phyloP scores from a whole-genome alignment of 2,888 invertebrate genomes.

The Thyatira batis region DNA sequence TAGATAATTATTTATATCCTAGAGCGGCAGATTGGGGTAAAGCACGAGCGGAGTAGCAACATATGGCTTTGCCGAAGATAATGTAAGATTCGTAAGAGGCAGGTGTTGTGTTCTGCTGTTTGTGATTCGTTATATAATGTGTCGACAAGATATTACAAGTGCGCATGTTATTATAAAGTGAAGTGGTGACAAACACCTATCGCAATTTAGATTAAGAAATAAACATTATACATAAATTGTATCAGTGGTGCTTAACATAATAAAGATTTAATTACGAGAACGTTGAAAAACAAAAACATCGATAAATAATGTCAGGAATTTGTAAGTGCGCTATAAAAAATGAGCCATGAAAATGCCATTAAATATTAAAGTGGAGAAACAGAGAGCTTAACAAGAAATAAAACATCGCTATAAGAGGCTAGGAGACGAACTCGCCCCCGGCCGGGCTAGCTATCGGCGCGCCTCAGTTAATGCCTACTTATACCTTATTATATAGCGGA shows the following conservation, averaged over 20 bases:
- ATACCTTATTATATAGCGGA: constrained; percentile 83
- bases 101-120: constrained; percentile 43
- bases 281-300: constrained; percentile 58
- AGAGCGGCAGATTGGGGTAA: constrained; percentile 44
- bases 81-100: constrained; percentile 46
- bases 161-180: background rate
- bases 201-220: background rate
- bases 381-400: constrained; percentile 83
- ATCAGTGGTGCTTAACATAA: background rate
- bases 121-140: constrained; percentile 26
- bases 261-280: constrained; percentile 8
- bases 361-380: constrained; percentile 83
- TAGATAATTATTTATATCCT: constrained; percentile 60
- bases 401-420: constrained; percentile 80
- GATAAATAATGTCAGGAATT: constrained; percentile 74
- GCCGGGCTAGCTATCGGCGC: constrained; percentile 78
- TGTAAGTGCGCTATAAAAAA: constrained; percentile 80
- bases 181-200: background rate
- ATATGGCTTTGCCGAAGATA: constrained; percentile 70
- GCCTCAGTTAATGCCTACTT: constrained; percentile 82
- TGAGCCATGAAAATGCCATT: constrained; percentile 80
- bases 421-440: constrained; percentile 72
- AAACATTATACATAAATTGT: constrained; percentile 1
- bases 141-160: constrained; percentile 15
- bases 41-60: constrained; percentile 61